A percentile compares a stretch with the other conserved stretches of the same genome.
Conservation (phyloP, 2,888 invertebrate species). For the Hydroisotoma schaefferi region DNA sequence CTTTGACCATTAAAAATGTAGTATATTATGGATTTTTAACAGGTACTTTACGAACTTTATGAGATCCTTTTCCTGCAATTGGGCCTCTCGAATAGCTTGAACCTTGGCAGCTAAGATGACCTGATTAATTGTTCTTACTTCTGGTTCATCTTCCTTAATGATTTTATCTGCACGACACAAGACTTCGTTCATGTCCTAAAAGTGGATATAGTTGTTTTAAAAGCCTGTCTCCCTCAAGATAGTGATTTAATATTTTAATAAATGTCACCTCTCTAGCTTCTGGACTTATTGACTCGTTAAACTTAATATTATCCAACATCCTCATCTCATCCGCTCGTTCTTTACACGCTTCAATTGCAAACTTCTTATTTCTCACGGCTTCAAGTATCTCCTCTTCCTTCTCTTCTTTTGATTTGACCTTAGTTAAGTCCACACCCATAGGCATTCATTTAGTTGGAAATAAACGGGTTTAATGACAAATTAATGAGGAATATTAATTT, state of each 20-base stretch:
- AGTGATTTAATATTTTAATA: neutral
- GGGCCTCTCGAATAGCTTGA: conserved; percentile 77
- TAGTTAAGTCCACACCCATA: neutral
- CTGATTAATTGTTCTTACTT: conserved; percentile 69
- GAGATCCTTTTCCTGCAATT: conserved; percentile 64
- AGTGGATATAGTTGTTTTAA: neutral
- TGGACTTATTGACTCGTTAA: conserved; percentile 42
- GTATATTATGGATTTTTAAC: neutral
- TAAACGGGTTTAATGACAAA: no score
- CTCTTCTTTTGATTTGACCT: conserved; percentile 37
- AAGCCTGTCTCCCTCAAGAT: neutral
- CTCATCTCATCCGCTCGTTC: conserved; percentile 43
- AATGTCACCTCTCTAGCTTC: conserved; percentile 38
- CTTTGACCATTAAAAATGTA: neutral
- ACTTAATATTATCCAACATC: conserved; percentile 35
- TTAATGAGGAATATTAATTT: conserved; percentile 8
- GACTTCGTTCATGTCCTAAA: conserved; percentile 43
- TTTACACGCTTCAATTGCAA: conserved; percentile 29
- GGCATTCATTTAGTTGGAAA: neutral
- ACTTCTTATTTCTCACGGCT: conserved; percentile 20
- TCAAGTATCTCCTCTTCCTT: conserved; percentile 27
- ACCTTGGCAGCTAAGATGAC: conserved; percentile 80
- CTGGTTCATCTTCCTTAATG: conserved; percentile 50
- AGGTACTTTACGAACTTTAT: conserved; percentile 48
- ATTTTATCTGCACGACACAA: conserved; percentile 40